Conservation (phyloP, 2,888 invertebrate genomes). For the Lasioglossum villosulum region DNA sequence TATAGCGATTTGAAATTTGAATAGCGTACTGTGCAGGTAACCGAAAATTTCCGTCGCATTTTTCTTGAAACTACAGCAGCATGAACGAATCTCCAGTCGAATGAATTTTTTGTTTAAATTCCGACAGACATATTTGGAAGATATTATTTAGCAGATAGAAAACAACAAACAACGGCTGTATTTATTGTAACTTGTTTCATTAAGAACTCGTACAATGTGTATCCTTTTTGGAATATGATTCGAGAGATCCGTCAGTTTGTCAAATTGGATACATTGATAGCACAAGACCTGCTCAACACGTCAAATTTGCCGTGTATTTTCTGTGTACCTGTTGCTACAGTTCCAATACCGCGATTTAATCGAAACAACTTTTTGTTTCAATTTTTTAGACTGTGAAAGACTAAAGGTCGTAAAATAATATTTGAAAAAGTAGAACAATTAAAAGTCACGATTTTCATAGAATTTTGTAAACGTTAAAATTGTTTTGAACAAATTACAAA, state of each 20-base stretch:
- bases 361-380: background rate
- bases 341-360: background rate
- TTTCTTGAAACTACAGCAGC: background rate
- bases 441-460: background rate
- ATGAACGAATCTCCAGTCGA: background rate
- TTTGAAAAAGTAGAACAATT: background rate
- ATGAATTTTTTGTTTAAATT: background rate
- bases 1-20: background rate
- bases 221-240: background rate
- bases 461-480: background rate
- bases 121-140: background rate
- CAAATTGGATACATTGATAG: background rate
- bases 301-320: background rate
- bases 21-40: background rate
- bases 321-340: background rate
- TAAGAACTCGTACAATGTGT: background rate
- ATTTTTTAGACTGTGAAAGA: background rate
- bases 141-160: background rate
- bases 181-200: background rate
- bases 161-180: background rate
- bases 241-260: background rate
- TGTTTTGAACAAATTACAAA: background rate
- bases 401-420: background rate
- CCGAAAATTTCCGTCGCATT: background rate
- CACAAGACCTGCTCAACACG: background rate